phyloP scores from a whole-genome alignment of 2,797 vertebrate species.

The Pygocentrus nattereri region DNA sequence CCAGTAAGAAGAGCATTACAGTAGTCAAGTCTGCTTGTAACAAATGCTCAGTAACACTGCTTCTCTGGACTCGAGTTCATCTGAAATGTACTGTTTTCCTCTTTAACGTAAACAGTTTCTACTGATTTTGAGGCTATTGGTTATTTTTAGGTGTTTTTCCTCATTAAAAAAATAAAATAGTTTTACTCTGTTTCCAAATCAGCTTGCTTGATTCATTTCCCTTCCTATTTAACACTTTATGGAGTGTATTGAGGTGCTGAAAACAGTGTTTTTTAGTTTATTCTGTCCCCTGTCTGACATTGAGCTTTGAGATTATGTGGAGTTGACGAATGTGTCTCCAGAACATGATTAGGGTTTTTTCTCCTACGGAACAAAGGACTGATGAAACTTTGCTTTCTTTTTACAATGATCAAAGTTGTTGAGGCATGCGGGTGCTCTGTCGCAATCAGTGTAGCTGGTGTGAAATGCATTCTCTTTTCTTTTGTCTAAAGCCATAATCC shows the following conservation, averaged over 20 bases:
- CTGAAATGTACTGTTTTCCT: too few species aligned
- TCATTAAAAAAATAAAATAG: background rate
- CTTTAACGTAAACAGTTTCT: too few species aligned
- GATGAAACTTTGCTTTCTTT: background rate
- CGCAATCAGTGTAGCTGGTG: background rate
- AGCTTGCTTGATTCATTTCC: background rate
- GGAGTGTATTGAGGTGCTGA: background rate
- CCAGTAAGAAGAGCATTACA: too few species aligned
- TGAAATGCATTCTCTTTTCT: background rate
- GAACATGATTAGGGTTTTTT: background rate
- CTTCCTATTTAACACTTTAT: background rate
- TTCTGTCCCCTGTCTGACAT: conserved; percentile 1
- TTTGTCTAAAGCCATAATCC: background rate
- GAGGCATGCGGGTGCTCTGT: background rate
- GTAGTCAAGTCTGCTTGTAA: too few species aligned
- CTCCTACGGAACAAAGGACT: background rate
- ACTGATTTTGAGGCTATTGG: too few species aligned
- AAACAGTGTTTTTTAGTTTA: background rate
- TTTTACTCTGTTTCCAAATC: background rate
- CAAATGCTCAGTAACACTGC: too few species aligned
- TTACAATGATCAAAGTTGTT: conserved; percentile 1
- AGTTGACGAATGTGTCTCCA: background rate
- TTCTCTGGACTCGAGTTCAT: too few species aligned
- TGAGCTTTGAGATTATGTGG: conserved; percentile 1
- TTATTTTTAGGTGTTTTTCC: too few species aligned